A percentile compares a stretch with the other conserved stretches of the same genome.
phyloP scores from a whole-genome alignment of 2,113 vertebrate genomes.

The Coreoperca whiteheadi region DNA sequence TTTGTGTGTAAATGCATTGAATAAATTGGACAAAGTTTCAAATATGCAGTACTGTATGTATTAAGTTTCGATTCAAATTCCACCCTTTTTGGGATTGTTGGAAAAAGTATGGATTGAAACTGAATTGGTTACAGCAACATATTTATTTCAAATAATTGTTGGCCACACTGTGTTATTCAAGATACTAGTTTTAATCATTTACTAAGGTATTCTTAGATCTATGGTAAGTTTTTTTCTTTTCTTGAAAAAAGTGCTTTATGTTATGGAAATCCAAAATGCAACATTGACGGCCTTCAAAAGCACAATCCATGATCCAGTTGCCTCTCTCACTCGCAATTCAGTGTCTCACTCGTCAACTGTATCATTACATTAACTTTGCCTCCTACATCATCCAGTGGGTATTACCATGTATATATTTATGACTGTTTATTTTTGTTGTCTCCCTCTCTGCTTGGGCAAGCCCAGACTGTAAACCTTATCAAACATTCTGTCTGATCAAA shows the following conservation, averaged over 20 bases:
- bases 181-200: not conserved
- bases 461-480: slow-evolving; percentile 68
- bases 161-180: not conserved
- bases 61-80: not conserved
- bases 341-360: slow-evolving; percentile 18
- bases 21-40: not conserved
- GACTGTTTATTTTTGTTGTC: slow-evolving; percentile 71
- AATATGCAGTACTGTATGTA: not conserved
- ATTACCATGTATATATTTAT: slow-evolving; percentile 69
- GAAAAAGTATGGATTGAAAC: not conserved
- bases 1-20: not conserved
- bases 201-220: not conserved
- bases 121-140: not conserved
- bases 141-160: not conserved
- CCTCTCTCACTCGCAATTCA: not conserved
- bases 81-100: not conserved
- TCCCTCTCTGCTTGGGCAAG: slow-evolving; percentile 58
- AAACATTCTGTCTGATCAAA: slow-evolving; percentile 83
- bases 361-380: slow-evolving; percentile 49
- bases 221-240: no score
- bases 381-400: slow-evolving; percentile 51
- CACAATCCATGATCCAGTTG: not conserved
- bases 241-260: not conserved
- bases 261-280: slow-evolving; percentile 14
- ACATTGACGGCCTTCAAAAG: not conserved